Conservation (phyloP, 2,888 invertebrate genomes). For the Heteropelma amictum region DNA sequence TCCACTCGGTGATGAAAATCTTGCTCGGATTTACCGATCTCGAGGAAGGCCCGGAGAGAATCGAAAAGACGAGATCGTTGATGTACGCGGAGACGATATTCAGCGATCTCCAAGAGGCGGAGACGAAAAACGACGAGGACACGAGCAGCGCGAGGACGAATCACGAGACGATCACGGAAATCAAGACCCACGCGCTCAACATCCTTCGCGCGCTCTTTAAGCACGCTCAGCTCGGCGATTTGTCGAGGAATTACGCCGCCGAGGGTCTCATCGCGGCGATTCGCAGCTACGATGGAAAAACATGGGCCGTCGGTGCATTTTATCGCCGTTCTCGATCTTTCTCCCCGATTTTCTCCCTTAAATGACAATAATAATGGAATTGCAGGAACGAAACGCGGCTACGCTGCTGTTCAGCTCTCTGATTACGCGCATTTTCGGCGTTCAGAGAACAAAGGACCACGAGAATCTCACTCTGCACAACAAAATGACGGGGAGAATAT, state of each 20-base stretch:
- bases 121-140: conserved; percentile 26
- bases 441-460: conserved; percentile 82
- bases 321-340: background rate
- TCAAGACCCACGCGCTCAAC: conserved; percentile 90
- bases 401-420: conserved; percentile 91
- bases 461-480: conserved; percentile 83
- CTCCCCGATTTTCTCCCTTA: background rate
- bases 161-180: conserved; percentile 74
- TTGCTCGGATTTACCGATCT: conserved; percentile 68
- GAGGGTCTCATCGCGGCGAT: conserved; percentile 86
- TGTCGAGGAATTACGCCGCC: conserved; percentile 84
- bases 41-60: conserved; percentile 56
- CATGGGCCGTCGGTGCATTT: conserved; percentile 84
- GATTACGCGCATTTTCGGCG: conserved; percentile 92
- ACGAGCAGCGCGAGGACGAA: conserved; percentile 19
- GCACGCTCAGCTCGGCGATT: conserved; percentile 87
- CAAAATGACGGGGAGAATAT: conserved; percentile 87
- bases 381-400: conserved; percentile 90
- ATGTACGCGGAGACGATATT: conserved; percentile 67
- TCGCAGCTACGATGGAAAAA: conserved; percentile 84
- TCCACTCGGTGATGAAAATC: conserved; percentile 72
- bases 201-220: conserved; percentile 90
- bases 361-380: background rate
- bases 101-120: conserved; percentile 53
- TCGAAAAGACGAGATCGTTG: conserved; percentile 58